A percentile compares a stretch with the other conserved stretches of the same genome.
These are phyloP conservation scores for Caranx melampygus DNA, from an alignment of 2,113 vertebrate species.

Conservation along the genomic window DNA sequence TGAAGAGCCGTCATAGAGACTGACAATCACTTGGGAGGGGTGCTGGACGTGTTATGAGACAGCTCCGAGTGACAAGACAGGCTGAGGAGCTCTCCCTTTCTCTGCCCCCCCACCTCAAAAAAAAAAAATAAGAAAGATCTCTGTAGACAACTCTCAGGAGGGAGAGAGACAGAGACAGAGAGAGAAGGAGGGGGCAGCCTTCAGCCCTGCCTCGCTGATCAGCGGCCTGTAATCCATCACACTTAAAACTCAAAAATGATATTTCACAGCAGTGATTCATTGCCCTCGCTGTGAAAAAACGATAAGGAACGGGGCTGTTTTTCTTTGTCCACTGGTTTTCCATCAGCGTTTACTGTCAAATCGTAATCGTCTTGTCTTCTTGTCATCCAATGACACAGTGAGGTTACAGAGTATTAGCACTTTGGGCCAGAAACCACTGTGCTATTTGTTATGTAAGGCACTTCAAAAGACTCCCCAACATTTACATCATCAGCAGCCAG, in stretches of 20 bases:
- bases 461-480: conserved; percentile 54
- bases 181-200: conserved; percentile 27
- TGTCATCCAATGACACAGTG: conserved; percentile 40
- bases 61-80: conserved; percentile 55
- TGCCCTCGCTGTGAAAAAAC: conserved; percentile 27
- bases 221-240: conserved; percentile 75
- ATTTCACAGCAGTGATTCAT: conserved; percentile 63
- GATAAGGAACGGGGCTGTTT: conserved; percentile 29
- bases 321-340: conserved; percentile 14
- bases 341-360: conserved; percentile 44
- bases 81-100: conserved; percentile 31
- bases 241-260: conserved; percentile 67
- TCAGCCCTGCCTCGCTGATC: conserved; percentile 55
- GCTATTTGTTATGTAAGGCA: conserved; percentile 43
- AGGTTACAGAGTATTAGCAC: conserved; percentile 49
- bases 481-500: conserved; percentile 41
- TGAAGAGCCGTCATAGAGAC: conserved; percentile 53
- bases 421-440: conserved; percentile 14
- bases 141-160: conserved; percentile 43
- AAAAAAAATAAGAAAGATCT: conserved; percentile 10
- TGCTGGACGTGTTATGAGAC: conserved; percentile 41
- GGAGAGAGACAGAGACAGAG: conserved; percentile 18
- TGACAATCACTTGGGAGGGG: conserved; percentile 52
- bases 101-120: conserved; percentile 38
- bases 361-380: conserved; percentile 21